phyloP scores from a whole-genome alignment of 2,797 vertebrate genomes.

The Acomys russatus region DNA sequence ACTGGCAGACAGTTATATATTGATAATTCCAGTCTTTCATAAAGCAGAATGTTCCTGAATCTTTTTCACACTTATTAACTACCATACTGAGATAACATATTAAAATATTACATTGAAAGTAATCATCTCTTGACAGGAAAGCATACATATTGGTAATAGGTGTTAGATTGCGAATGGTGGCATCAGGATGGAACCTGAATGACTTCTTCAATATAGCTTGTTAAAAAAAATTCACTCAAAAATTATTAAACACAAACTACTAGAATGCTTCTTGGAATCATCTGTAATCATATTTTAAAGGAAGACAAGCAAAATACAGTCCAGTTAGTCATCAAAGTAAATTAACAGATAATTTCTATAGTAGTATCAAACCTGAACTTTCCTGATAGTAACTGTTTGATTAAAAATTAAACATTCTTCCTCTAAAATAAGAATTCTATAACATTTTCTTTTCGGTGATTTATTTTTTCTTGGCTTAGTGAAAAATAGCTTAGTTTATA shows the following conservation, averaged over 20 bases:
- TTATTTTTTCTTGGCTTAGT: background rate
- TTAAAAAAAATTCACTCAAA: conserved; percentile 81
- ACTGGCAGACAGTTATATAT: conserved; percentile 40
- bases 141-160: background rate
- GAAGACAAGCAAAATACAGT: conserved; percentile 76
- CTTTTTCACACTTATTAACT: conserved; percentile 79
- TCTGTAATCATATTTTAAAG: conserved; percentile 73
- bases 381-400: background rate
- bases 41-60: conserved; percentile 73
- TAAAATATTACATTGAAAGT: conserved; percentile 83
- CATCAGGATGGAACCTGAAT: conserved; percentile 76
- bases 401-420: conserved; percentile 48
- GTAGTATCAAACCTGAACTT: conserved; percentile 75
- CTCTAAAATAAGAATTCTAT: conserved; percentile 23
- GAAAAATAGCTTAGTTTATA: conserved; percentile 38
- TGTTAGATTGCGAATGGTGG: conserved; percentile 21
- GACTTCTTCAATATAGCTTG: conserved; percentile 76
- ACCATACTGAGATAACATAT: conserved; percentile 74
- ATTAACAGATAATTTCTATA: conserved; percentile 77
- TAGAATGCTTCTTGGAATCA: conserved; percentile 75
- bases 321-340: conserved; percentile 81
- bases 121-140: conserved; percentile 79
- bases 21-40: conserved; percentile 76
- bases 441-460: conserved; percentile 13
- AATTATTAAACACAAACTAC: conserved; percentile 80